Percentiles rank a stretch among this genome's conserved stretches.
These are phyloP conservation scores for Urocyon cinereoargenteus DNA, from an alignment of 2,797 vertebrate species.

Conservation along the genomic window DNA sequence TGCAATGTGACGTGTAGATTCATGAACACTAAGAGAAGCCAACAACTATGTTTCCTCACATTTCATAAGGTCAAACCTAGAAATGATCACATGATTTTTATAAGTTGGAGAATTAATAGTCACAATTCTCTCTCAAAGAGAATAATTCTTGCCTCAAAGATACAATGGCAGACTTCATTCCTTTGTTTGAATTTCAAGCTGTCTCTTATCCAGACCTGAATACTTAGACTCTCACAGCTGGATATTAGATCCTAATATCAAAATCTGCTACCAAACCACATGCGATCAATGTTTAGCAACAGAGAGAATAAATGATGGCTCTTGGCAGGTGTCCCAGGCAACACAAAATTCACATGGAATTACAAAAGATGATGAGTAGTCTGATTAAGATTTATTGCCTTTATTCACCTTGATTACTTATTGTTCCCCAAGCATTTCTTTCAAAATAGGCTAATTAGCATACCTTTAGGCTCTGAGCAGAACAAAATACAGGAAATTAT, in stretches of 20 bases:
- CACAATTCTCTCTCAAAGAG: not conserved
- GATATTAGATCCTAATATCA: conserved; percentile 74
- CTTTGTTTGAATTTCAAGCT: conserved; percentile 40
- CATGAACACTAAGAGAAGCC: not conserved
- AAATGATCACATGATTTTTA: not conserved
- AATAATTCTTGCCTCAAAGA: not conserved
- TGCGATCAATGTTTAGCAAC: conserved; percentile 81
- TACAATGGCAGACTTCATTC: not conserved
- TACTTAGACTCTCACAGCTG: conserved; percentile 78
- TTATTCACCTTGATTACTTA: conserved; percentile 88
- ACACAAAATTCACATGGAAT: conserved; percentile 83
- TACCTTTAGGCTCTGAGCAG: conserved; percentile 73
- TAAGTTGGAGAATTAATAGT: not conserved
- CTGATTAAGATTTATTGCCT: conserved; percentile 88
- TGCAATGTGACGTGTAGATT: not conserved
- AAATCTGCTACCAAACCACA: conserved; percentile 77
- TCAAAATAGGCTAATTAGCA: conserved; percentile 84
- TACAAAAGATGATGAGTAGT: conserved; percentile 86
- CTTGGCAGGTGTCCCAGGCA: conserved; percentile 85
- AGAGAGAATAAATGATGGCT: conserved; percentile 81
- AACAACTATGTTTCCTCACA: not conserved
- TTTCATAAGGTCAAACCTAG: not conserved
- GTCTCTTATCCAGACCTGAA: conserved; percentile 37
- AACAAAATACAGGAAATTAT: conserved; percentile 83
- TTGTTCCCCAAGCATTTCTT: conserved; percentile 85